These are phyloP conservation scores for Lasioglossum lativentre DNA, from an alignment of 2,888 invertebrate species.

Conservation along the genomic window DNA sequence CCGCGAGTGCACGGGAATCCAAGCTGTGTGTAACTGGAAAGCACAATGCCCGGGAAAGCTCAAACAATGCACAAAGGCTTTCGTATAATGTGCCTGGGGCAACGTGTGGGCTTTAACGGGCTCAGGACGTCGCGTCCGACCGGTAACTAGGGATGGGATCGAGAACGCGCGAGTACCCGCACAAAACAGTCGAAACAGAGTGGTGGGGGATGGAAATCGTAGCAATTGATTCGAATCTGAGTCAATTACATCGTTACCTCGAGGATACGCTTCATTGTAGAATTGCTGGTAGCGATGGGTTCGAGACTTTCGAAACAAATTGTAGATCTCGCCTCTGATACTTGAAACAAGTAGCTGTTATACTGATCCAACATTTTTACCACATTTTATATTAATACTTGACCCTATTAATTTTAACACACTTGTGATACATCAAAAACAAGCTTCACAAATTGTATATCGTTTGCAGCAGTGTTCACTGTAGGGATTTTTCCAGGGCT, in stretches of 20 bases:
- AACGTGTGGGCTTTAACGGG: constrained; percentile 72
- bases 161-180: constrained; percentile 7
- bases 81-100: constrained; percentile 77
- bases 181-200: not conserved
- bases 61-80: constrained; percentile 81
- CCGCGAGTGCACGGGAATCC: constrained; percentile 67
- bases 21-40: constrained; percentile 74
- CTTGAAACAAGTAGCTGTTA: no score
- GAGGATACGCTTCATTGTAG: not conserved
- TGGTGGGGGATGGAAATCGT: not conserved
- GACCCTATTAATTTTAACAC: not conserved
- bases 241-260: not conserved
- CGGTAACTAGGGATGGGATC: constrained; percentile 48
- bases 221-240: not conserved
- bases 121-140: constrained; percentile 59
- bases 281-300: not conserved
- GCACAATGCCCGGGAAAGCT: constrained; percentile 79
- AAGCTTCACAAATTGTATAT: no score
- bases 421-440: not conserved
- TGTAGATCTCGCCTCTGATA: no score
- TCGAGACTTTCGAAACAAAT: not conserved
- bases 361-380: no score
- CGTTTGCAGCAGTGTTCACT: no score
- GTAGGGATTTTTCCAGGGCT: no score
- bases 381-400: no score